Evolutionary conservation across 1,140 invertebrate genomes (phyloP).

Genomic region (Camponotus floridanus): DNA sequence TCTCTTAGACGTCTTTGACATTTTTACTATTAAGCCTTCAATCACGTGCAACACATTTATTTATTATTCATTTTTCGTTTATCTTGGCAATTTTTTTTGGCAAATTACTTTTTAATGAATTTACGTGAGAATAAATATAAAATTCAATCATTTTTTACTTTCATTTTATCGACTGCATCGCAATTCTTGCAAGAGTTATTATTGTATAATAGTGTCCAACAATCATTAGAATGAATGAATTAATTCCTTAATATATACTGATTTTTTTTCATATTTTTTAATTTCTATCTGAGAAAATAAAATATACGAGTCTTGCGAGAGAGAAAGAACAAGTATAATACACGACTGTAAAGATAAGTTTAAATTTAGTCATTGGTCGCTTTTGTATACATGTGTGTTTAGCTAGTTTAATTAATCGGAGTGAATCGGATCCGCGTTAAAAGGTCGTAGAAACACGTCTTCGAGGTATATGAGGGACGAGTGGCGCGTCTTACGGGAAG

Average conservation of each 20-base stretch:
- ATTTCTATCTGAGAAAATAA: background rate
- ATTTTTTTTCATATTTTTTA: background rate
- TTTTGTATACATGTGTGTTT: background rate
- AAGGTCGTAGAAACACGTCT: conserved; percentile 21
- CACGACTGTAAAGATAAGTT: background rate
- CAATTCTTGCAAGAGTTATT: background rate
- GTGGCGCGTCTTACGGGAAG: conserved; percentile 26
- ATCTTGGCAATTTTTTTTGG: no score
- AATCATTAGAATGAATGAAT: background rate
- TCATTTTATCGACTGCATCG: background rate
- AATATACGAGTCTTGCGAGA: background rate
- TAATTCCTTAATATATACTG: background rate
- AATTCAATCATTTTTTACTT: background rate
- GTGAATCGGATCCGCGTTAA: conserved; percentile 41
- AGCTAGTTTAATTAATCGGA: conserved; percentile 32
- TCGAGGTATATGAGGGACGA: conserved; percentile 9
- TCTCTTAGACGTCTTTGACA: conserved; percentile 24
- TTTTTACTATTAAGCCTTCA: background rate
- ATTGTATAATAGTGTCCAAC: background rate
- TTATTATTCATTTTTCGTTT: conserved; percentile 1
- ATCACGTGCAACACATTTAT: background rate
- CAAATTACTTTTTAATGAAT: background rate
- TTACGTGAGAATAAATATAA: background rate
- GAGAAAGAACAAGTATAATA: background rate
- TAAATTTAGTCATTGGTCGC: conserved; percentile 3